These are phyloP conservation scores for Decapterus maruadsi DNA, from an alignment of 2,797 vertebrate species.

Conservation along the genomic window DNA sequence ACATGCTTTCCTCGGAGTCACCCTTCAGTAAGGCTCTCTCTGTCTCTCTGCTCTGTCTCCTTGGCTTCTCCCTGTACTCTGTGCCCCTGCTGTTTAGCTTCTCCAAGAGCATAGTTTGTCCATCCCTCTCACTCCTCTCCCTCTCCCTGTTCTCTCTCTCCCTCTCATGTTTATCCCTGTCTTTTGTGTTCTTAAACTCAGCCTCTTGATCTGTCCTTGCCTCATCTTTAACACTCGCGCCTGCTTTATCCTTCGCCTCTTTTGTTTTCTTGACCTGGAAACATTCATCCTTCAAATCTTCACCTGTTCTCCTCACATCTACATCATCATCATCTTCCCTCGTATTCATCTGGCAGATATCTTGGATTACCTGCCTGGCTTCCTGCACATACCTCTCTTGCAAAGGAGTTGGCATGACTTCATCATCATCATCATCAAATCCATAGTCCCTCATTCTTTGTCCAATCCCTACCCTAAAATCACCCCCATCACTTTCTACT, in stretches of 20 bases:
- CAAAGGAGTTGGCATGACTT: conserved; percentile 84
- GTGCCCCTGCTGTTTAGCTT: conserved; percentile 68
- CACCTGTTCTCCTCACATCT: conserved; percentile 49
- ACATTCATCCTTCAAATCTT: conserved; percentile 75
- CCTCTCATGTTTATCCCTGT: conserved; percentile 72
- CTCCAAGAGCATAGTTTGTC: conserved; percentile 73
- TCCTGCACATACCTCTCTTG: conserved; percentile 95
- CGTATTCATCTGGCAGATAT: conserved; percentile 94
- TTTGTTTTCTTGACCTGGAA: conserved; percentile 60
- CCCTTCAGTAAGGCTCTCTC: conserved; percentile 73
- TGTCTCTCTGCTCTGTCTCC: conserved; percentile 60
- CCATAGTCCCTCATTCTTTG: conserved; percentile 65
- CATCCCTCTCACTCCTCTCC: conserved; percentile 73
- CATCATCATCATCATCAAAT: conserved; percentile 70
- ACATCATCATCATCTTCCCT: conserved; percentile 85
- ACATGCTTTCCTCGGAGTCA: conserved; percentile 84
- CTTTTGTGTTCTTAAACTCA: conserved; percentile 61
- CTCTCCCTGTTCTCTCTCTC: conserved; percentile 71
- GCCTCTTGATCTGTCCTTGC: conserved; percentile 45
- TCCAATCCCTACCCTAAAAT: conserved; percentile 73
- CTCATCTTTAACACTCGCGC: conserved; percentile 42
- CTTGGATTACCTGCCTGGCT: conserved; percentile 95
- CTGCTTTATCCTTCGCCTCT: conserved; percentile 43
- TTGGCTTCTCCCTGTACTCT: conserved; percentile 67
- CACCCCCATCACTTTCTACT: conserved; percentile 82